Evolutionary conservation across 2,113 vertebrate species (phyloP).

Genomic region (Turdus rufiventris): DNA sequence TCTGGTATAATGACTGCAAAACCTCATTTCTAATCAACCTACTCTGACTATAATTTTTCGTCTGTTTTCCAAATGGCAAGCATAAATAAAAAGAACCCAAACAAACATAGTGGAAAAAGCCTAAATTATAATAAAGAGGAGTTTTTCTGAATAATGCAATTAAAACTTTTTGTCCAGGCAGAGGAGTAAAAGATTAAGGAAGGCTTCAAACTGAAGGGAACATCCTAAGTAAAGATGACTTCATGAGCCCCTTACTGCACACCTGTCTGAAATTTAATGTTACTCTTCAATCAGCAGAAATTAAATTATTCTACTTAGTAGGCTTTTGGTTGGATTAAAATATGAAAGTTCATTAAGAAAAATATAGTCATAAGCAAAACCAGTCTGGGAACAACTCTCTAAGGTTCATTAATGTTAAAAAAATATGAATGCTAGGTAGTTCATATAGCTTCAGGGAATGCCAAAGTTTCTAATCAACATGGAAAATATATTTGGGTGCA

Average conservation of each 20-base stretch:
- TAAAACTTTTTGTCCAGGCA: neutral
- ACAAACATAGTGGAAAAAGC: neutral
- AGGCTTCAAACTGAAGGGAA: neutral
- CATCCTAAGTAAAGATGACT: neutral
- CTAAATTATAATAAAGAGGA: neutral
- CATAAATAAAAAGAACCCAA: neutral
- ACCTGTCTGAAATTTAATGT: neutral
- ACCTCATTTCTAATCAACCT: neutral
- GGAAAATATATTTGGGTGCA: neutral
- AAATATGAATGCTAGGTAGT: neutral
- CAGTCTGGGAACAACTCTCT: neutral
- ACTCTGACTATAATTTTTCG: neutral
- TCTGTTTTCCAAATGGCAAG: neutral
- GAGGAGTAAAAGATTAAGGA: neutral
- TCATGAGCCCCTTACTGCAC: fast-evolving
- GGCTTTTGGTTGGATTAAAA: neutral
- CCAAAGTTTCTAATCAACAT: neutral
- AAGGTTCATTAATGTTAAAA: neutral
- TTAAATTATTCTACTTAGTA: neutral
- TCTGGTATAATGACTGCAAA: neutral
- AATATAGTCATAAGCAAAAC: neutral
- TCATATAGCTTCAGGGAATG: neutral
- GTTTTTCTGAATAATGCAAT: neutral
- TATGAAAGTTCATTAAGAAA: neutral
- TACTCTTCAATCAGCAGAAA: neutral